These are phyloP conservation scores for Lasioglossum pauxillum DNA, from an alignment of 2,888 invertebrate genomes.

Conservation along the genomic window DNA sequence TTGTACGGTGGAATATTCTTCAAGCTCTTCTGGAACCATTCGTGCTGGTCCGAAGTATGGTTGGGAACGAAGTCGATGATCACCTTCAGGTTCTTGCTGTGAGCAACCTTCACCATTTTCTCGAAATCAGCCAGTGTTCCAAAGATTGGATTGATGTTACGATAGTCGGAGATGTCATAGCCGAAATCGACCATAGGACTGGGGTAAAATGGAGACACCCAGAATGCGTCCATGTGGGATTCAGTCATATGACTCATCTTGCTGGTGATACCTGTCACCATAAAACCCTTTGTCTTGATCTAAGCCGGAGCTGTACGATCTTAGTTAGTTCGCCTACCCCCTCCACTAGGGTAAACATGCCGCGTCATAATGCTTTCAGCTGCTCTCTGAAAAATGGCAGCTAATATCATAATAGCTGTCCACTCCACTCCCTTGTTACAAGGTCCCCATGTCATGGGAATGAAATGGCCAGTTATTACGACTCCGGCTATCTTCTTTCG, in stretches of 20 bases:
- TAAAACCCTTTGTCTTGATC: neutral
- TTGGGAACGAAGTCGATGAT: slow-evolving; percentile 87
- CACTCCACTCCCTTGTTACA: neutral
- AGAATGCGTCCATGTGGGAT: slow-evolving; percentile 90
- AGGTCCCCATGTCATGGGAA: neutral
- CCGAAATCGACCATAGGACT: slow-evolving; percentile 95
- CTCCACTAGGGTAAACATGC: no score
- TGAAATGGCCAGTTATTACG: neutral
- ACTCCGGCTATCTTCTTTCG: neutral
- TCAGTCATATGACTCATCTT: slow-evolving; percentile 88
- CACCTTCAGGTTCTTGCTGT: slow-evolving; percentile 85
- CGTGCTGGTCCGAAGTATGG: slow-evolving; percentile 90
- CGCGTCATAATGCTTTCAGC: no score
- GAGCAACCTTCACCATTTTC: slow-evolving; percentile 86
- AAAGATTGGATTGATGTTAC: slow-evolving; percentile 89
- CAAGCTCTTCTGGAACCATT: slow-evolving; percentile 91
- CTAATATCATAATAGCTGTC: neutral
- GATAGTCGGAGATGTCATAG: slow-evolving; percentile 93
- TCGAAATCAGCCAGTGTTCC: slow-evolving; percentile 91
- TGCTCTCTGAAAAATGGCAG: neutral
- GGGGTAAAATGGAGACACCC: slow-evolving; percentile 94
- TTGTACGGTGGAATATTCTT: slow-evolving; percentile 87
- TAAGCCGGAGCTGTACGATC: no score
- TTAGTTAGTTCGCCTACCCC: no score
- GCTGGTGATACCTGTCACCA: slow-evolving; percentile 85